Evolutionary conservation across 2,797 vertebrate genomes (phyloP), one percentile per base, ranked within the genome.

Genomic region (Coreius guichenoti): DNA sequence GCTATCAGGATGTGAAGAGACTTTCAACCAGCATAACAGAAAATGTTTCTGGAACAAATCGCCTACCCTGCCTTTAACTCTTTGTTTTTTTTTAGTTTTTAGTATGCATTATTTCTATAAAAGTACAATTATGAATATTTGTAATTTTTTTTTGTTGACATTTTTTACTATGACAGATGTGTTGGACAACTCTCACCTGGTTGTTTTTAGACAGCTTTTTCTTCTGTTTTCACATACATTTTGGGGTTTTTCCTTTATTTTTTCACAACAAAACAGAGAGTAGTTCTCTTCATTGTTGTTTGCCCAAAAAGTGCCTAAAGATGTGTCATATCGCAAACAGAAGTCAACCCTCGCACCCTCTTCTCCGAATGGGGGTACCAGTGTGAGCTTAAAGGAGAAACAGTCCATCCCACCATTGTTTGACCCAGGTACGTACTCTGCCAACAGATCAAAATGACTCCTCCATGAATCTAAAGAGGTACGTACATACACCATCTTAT

Each of bases 241-340:
- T 33, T 86, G 91, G 23, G 70, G 36, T 84, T 93, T 94, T 73
- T 90, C 90, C 83, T 90, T 93, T 13, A 5, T 74, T 47, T 92
- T 96, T 91, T 95, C 96, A 84, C 96, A 95, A 91, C 97, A 99
- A 92, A 95, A 90, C 70, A 99, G 51, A 51, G 93, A 91, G 69
- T 98, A 99, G 93, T 99, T 99, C 86, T 89, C 91, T 88, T 93
- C 93, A 23, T 95, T 84, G n/a, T 99, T 99, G 93, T 98, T 99
- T 90, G 95, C 94, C 98, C 98, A 99, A 94, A 99, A 99, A 36
- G 92, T 97, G 61, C 97, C 98, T 33, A 92, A 47, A 0, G 96
- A 92, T 45, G 98, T 99, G 92, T 99, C 97, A 0, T 97, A 99
- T 39, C 98, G 95, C 93, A 99, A 95, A 85, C 97, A 99, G 92